Evolutionary conservation across 2,113 vertebrate genomes (phyloP).

Genomic region (Scomber colias): DNA sequence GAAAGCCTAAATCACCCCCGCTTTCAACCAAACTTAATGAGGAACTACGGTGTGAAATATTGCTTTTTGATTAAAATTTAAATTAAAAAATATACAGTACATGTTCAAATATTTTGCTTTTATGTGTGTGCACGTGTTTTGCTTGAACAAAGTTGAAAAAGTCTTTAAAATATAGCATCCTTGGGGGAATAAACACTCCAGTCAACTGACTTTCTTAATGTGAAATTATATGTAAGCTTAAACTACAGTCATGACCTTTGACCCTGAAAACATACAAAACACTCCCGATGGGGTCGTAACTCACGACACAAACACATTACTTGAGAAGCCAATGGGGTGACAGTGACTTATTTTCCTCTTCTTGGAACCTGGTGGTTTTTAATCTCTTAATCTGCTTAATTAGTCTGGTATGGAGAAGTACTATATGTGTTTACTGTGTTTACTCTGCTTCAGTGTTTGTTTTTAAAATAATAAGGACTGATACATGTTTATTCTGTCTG

Average conservation of each 20-base stretch:
- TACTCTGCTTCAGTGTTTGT: constrained; percentile 10
- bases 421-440: constrained; percentile 42
- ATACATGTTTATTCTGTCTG: constrained; percentile 21
- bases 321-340: constrained; percentile 27
- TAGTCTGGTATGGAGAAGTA: constrained; percentile 69
- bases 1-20: background rate
- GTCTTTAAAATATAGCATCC: background rate
- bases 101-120: background rate
- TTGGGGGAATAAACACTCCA: background rate
- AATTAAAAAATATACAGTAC: no score
- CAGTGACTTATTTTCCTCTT: constrained; percentile 65
- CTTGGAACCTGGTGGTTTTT: constrained; percentile 67
- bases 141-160: background rate
- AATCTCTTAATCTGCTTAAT: constrained; percentile 84
- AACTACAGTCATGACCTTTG: background rate
- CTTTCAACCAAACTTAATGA: background rate
- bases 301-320: constrained; percentile 11
- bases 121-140: background rate
- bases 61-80: no score
- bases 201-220: no score
- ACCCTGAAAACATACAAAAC: background rate
- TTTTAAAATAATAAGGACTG: background rate
- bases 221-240: background rate
- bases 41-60: no score
- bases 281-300: background rate